phyloP scores from a whole-genome alignment of 2,113 vertebrate species.

The Oryctolagus cuniculus region DNA sequence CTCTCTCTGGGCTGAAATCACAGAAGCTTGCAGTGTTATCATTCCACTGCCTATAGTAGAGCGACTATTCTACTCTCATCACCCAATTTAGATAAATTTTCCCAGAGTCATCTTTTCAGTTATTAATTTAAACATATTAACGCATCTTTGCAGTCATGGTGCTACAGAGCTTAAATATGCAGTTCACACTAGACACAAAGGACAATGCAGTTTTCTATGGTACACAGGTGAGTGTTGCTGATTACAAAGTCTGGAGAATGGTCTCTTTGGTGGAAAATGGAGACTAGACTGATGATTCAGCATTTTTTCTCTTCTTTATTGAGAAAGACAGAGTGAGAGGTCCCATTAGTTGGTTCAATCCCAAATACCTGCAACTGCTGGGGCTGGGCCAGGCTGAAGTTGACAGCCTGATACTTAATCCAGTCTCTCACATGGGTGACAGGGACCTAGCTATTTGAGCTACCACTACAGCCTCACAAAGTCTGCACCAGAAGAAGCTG shows the following conservation, averaged over 20 bases:
- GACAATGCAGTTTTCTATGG: not conserved
- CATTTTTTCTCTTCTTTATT: too few relatives aligned
- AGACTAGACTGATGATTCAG: too few relatives aligned
- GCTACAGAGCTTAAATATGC: not conserved
- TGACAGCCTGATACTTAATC: too few relatives aligned
- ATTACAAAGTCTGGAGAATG: not conserved
- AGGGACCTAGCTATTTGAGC: too few relatives aligned
- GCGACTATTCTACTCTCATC: not conserved
- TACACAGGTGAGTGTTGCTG: not conserved
- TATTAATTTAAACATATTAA: slow-evolving; percentile 24
- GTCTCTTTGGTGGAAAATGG: not conserved
- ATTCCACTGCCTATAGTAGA: not conserved
- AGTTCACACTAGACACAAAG: not conserved
- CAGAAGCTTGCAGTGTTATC: not conserved
- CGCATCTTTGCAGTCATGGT: not conserved
- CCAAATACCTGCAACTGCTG: too few relatives aligned
- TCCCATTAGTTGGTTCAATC: too few relatives aligned
- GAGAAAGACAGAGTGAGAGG: too few relatives aligned
- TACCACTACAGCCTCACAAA: too few relatives aligned
- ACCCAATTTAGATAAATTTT: not conserved
- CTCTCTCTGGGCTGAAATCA: not conserved
- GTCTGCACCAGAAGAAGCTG: too few relatives aligned
- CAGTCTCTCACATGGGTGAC: too few relatives aligned
- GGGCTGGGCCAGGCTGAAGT: too few relatives aligned
- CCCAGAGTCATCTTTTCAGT: not conserved